Base-by-base conservation (phyloP, 2,888 invertebrate genomes). In the Odontocerum albicorne region DNA sequence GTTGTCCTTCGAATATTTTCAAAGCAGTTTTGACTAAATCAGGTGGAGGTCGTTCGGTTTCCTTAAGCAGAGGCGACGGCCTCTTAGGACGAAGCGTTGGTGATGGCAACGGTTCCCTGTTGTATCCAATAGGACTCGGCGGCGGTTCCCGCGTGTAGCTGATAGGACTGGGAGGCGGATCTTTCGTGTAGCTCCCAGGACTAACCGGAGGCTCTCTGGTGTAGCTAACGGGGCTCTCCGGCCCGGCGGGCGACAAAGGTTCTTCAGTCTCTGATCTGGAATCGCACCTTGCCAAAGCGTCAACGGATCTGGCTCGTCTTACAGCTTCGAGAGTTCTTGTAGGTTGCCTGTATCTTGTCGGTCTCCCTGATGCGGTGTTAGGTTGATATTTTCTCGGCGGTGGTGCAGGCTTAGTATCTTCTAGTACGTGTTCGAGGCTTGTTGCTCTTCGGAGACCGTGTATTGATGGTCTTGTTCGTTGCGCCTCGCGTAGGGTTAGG, bases 11-110 rank as follows among this genome's bases (percentile, higher is more conserved):
- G 73, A 94, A 95, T 66, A 92, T 86, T 66, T 87, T 84, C 59
- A 92, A 82, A 10, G 92, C 88, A 57, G 91, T 87, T 65, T 90
- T 90, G 56, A 95, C 95, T 62, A 93, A 85, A 75, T 95, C 94
- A 1, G 88, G 88, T 13, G 94, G 93, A 1, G 95, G 95, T 43
- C 92, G 80, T 66, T 92, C 92, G 10, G 84, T 83, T 62, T 87
- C 88, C 64, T 84, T 84, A 65, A 88, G 78, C 40, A 87, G 73
- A 1, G 87, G 86, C 39, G 75, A 79, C 63, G 85, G 80, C 65
- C 81, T 81, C 66, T 82, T 83, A 43, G 85, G 85, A 63, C 58
- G 38, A 2, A 42, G 35, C 2, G 53, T 40, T 2, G 50, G 45
- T 13, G 55, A 50, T 59, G 63, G 72, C 64, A 63, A 31, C 12